Evolutionary conservation across 2,888 invertebrate species (phyloP).

Genomic region (Trachelus tabidus): DNA sequence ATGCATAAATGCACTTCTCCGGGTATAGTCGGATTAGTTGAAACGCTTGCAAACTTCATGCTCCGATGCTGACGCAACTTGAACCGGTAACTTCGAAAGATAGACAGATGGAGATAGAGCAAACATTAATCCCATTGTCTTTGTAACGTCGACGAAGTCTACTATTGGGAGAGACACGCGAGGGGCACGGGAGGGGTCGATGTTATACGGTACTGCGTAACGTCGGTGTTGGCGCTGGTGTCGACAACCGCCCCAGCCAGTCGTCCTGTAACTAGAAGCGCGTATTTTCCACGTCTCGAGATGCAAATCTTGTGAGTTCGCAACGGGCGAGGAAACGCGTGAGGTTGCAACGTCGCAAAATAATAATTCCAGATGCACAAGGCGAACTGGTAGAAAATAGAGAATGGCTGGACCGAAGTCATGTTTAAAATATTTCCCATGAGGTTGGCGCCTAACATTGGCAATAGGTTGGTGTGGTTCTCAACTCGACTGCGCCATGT

Average conservation of each 20-base stretch:
- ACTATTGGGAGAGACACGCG: not conserved
- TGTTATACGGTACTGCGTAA: not conserved
- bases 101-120: constrained; percentile 30
- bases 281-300: not conserved
- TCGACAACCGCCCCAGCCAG: not conserved
- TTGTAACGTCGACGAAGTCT: constrained; percentile 9
- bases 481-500: not conserved
- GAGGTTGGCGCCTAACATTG: not conserved
- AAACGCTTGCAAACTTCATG: constrained; percentile 1
- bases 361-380: not conserved
- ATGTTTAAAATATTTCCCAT: constrained; percentile 11
- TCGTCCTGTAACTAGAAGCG: not conserved
- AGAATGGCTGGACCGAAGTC: not conserved
- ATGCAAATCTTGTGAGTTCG: not conserved
- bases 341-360: not conserved
- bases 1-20: not conserved
- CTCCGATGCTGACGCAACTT: constrained; percentile 13
- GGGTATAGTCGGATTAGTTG: not conserved
- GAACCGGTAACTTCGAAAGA: constrained; percentile 25
- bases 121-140: constrained; percentile 40
- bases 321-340: not conserved
- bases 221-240: not conserved
- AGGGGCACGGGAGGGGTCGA: not conserved
- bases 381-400: not conserved
- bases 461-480: not conserved